These are phyloP conservation scores for Musca domestica DNA, from an alignment of 1,140 invertebrate species.

Conservation along the genomic window DNA sequence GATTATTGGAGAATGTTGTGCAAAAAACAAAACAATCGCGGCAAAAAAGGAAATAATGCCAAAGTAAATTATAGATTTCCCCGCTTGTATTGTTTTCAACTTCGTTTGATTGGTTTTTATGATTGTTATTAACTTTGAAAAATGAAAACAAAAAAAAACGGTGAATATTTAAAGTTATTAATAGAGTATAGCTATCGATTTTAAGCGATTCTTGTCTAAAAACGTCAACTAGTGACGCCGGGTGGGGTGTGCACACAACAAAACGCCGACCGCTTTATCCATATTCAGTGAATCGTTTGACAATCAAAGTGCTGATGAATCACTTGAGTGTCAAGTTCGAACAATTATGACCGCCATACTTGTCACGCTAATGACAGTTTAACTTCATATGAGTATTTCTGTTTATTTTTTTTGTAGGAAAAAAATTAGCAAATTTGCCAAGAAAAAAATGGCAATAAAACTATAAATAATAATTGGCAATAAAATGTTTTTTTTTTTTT, in stretches of 20 bases:
- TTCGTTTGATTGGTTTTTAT: not conserved
- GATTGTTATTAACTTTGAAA: not conserved
- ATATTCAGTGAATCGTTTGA: not conserved
- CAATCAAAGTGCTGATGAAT: conserved; percentile 22
- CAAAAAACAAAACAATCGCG: not conserved
- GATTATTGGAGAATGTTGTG: not conserved
- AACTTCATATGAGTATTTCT: not conserved
- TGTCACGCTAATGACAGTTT: conserved; percentile 21
- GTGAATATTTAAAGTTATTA: not conserved
- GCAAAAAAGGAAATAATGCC: not conserved
- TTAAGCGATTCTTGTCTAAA: not conserved
- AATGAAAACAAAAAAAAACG: not conserved
- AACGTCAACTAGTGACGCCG: not conserved
- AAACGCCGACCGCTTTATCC: too few relatives aligned
- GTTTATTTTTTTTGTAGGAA: too few relatives aligned
- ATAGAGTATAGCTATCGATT: not conserved
- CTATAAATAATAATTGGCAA: too few relatives aligned
- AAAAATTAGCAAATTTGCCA: too few relatives aligned
- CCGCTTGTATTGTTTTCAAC: not conserved
- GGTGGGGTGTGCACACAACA: too few relatives aligned
- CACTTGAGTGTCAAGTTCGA: conserved; percentile 20
- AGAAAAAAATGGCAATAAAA: too few relatives aligned
- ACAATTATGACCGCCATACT: conserved; percentile 21
- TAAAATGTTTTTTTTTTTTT: too few relatives aligned
- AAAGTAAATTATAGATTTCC: not conserved